Evolutionary conservation across 2,888 invertebrate species (phyloP).

Genomic region (Synergus gifuensis): DNA sequence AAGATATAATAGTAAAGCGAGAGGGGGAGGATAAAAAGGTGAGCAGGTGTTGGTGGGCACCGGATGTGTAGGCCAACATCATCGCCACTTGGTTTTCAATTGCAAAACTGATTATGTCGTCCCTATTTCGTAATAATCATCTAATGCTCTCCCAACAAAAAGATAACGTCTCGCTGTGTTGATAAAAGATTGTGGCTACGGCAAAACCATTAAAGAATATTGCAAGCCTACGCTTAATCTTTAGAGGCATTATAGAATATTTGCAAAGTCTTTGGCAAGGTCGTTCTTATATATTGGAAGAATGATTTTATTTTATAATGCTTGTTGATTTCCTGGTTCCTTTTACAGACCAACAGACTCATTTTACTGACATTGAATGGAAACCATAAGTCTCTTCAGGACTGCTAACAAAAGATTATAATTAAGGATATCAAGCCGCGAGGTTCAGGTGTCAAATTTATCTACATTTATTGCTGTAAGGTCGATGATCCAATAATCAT

Average conservation of each 20-base stretch:
- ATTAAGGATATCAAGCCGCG: background rate
- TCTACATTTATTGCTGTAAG: background rate
- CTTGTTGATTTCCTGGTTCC: constrained; percentile 10
- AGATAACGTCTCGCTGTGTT: constrained; percentile 12
- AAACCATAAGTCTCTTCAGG: background rate
- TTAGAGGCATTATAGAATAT: constrained; percentile 10
- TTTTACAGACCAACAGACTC: background rate
- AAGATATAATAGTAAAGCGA: background rate
- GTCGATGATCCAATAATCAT: background rate
- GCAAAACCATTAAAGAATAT: background rate
- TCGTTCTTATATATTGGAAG: constrained; percentile 9
- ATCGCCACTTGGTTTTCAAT: constrained; percentile 9
- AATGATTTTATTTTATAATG: constrained; percentile 1
- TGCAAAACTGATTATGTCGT: constrained; percentile 26
- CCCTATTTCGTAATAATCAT: constrained; percentile 25
- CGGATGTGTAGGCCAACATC: constrained; percentile 43
- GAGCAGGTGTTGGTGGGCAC: constrained; percentile 41
- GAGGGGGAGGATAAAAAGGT: background rate
- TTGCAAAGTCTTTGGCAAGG: constrained; percentile 17
- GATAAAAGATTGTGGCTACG: constrained; percentile 22
- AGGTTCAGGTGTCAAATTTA: background rate
- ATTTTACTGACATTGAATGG: constrained; percentile 16
- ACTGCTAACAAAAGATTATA: background rate
- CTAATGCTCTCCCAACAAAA: constrained; percentile 2
- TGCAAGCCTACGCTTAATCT: constrained; percentile 18